phyloP scores from a whole-genome alignment of 1,140 invertebrate genomes.

The Theocolax elegans region DNA sequence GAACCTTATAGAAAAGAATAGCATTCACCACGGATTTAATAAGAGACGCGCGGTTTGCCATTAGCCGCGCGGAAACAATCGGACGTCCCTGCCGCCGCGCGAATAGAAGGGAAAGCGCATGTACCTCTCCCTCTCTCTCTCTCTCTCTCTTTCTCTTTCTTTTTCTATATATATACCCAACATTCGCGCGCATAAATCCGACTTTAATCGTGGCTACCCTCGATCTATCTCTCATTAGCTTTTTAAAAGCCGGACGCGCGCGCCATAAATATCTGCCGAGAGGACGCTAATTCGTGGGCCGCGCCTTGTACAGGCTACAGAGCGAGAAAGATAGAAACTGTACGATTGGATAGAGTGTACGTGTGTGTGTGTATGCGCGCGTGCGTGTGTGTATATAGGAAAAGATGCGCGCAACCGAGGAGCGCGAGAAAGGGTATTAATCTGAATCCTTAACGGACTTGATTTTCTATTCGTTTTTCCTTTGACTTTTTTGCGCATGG shows the following conservation, averaged over 20 bases:
- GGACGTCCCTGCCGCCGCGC: too few species aligned
- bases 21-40: constrained; percentile 14
- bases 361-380: neutral
- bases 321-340: neutral
- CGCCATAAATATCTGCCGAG: constrained; percentile 34
- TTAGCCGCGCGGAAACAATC: constrained; percentile 38
- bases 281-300: constrained; percentile 34
- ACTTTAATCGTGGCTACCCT: constrained; percentile 9
- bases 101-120: too few species aligned
- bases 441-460: neutral
- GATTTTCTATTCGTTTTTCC: neutral
- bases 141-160: too few species aligned
- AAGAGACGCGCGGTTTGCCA: constrained; percentile 18
- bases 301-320: constrained; percentile 26
- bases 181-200: constrained; percentile 17
- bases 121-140: too few species aligned
- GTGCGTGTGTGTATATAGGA: neutral
- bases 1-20: constrained; percentile 14
- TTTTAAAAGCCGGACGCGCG: constrained; percentile 33
- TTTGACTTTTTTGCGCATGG: neutral
- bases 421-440: neutral
- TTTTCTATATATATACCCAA: too few species aligned
- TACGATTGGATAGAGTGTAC: neutral
- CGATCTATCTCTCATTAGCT: constrained; percentile 42
- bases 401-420: too few species aligned